These are phyloP conservation scores for Neocrepidodera transversa DNA, from an alignment of 2,888 invertebrate genomes.

Conservation along the genomic window DNA sequence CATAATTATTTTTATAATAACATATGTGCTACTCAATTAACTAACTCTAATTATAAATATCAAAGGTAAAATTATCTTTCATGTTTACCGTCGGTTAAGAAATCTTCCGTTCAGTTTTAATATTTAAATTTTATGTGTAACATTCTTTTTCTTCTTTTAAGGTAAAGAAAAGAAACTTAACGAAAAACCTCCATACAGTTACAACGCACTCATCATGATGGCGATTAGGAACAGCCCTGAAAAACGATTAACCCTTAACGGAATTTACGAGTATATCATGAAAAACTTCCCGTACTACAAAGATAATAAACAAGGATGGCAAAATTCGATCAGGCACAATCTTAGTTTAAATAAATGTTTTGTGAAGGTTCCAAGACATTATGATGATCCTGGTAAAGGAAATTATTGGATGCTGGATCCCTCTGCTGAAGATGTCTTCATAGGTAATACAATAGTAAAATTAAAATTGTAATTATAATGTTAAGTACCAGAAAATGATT, in stretches of 20 bases:
- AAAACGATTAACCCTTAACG: conserved; percentile 91
- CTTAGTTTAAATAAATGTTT: conserved; percentile 98
- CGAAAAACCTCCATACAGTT: conserved; percentile 97
- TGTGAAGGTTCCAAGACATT: conserved; percentile 97
- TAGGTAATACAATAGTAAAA: conserved; percentile 63
- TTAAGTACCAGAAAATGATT: no score
- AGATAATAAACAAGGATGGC: conserved; percentile 99
- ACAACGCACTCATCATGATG: conserved; percentile 99
- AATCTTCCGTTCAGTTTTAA: no score
- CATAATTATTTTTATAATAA: no score
- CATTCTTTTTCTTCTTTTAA: conserved; percentile 43
- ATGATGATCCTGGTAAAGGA: conserved; percentile 99
- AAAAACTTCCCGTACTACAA: conserved; percentile 97
- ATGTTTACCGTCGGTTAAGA: not conserved
- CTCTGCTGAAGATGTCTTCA: conserved; percentile 96
- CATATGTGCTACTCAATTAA: no score
- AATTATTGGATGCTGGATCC: conserved; percentile 99
- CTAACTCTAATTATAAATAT: no score
- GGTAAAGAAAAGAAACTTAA: conserved; percentile 73
- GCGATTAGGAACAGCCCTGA: conserved; percentile 95
- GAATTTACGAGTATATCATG: conserved; percentile 99
- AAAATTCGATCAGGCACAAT: conserved; percentile 98
- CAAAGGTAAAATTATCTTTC: no score
- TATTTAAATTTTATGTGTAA: no score
- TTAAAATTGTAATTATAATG: no score